phyloP scores from a whole-genome alignment of 1,140 invertebrate genomes.

The Trichogramma pretiosum region DNA sequence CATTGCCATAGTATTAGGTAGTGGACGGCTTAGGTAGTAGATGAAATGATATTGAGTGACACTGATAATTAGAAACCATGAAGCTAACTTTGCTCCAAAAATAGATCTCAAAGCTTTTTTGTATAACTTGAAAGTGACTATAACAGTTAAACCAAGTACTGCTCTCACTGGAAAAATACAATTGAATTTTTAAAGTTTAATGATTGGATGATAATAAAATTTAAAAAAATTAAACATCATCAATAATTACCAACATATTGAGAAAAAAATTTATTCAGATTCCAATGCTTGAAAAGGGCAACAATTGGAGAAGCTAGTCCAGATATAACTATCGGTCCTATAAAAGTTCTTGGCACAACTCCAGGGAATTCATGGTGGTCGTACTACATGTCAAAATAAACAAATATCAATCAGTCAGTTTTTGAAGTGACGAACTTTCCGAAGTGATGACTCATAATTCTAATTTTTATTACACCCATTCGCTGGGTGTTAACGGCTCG shows the following conservation, averaged over 20 bases:
- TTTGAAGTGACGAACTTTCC: too few species aligned
- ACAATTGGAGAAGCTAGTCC: slow-evolving; percentile 69
- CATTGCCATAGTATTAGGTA: slow-evolving; percentile 94
- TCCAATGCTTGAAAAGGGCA: slow-evolving; percentile 56
- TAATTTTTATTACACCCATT: too few species aligned
- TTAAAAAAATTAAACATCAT: neutral
- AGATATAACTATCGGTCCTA: slow-evolving; percentile 84
- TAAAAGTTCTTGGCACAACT: slow-evolving; percentile 92
- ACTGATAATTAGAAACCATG: slow-evolving; percentile 79
- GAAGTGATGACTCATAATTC: too few species aligned
- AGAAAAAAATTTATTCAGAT: slow-evolving; percentile 76
- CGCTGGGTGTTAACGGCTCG: too few species aligned
- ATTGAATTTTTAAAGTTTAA: too few species aligned
- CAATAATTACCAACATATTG: slow-evolving; percentile 91
- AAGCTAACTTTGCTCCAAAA: slow-evolving; percentile 69
- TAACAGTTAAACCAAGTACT: slow-evolving; percentile 65
- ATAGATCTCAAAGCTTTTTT: slow-evolving; percentile 59
- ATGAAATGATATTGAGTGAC: slow-evolving; percentile 95
- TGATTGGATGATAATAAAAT: slow-evolving; percentile 9
- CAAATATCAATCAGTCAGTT: too few species aligned
- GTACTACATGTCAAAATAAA: slow-evolving; percentile 35
- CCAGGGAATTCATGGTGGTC: slow-evolving; percentile 98
- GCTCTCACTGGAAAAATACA: slow-evolving; percentile 67
- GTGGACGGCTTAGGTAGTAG: slow-evolving; percentile 87
- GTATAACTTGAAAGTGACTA: slow-evolving; percentile 65